phyloP scores from a whole-genome alignment of 92 coral and sea anemone species.

The Meandrina meandrites region DNA sequence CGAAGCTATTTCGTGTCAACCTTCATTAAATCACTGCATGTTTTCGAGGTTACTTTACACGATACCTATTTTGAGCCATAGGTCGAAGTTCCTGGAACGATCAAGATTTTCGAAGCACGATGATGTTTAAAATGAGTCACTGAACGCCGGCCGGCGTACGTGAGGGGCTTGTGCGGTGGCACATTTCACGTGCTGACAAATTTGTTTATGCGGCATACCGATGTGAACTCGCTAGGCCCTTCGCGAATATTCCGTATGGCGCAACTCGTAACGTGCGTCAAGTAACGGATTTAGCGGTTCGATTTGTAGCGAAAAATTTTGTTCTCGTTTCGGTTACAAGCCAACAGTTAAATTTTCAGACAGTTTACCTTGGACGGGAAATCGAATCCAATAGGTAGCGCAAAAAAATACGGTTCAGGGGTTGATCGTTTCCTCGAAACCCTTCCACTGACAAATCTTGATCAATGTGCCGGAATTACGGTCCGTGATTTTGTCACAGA shows the following conservation, averaged over 20 bases:
- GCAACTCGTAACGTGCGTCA: neutral
- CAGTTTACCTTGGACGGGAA: slow-evolving; percentile 20
- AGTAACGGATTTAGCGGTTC: neutral
- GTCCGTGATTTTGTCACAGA: slow-evolving; percentile 30
- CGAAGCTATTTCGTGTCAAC: neutral
- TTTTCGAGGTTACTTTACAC: neutral
- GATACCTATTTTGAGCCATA: neutral
- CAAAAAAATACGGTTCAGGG: too few species aligned
- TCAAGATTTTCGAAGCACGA: neutral
- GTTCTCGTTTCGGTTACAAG: neutral
- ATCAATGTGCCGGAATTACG: slow-evolving; percentile 37
- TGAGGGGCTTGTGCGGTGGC: neutral
- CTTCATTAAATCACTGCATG: neutral
- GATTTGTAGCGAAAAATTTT: neutral
- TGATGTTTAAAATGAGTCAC: neutral
- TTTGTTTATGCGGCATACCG: neutral
- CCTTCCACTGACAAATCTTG: slow-evolving; percentile 19
- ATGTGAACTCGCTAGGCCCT: slow-evolving; percentile 1
- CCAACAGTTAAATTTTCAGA: neutral
- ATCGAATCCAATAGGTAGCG: neutral
- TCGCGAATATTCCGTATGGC: slow-evolving; percentile 18
- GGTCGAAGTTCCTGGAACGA: neutral
- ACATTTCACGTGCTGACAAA: neutral
- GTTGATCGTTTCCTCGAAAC: slow-evolving; percentile 12
- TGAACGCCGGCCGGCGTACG: slow-evolving; percentile 10